phyloP scores from a whole-genome alignment of 2,113 vertebrate genomes.

The Neogobius melanostomus region DNA sequence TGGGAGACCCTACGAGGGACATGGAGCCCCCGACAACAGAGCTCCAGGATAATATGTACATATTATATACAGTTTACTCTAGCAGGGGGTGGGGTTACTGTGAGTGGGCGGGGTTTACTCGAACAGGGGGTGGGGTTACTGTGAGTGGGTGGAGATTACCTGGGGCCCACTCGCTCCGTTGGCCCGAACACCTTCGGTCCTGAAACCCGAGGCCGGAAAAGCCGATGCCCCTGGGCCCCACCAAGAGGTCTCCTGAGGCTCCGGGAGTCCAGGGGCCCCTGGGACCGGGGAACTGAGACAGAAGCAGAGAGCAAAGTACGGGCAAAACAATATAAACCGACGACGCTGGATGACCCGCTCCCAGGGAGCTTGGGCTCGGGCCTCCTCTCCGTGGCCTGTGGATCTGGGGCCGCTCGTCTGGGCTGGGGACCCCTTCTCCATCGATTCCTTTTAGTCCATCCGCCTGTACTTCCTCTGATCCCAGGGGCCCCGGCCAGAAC shows the following conservation, averaged over 20 bases:
- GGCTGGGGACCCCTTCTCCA: slow-evolving; percentile 26
- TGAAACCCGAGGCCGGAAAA: background rate
- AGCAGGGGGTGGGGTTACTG: background rate
- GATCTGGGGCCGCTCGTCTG: slow-evolving; percentile 21
- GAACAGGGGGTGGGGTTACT: background rate
- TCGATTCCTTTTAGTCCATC: slow-evolving; percentile 1
- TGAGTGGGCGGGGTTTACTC: background rate
- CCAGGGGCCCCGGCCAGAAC: slow-evolving; percentile 35
- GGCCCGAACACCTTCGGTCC: background rate
- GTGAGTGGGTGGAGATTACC: background rate
- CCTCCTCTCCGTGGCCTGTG: slow-evolving; percentile 8
- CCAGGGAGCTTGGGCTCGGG: background rate
- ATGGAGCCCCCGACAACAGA: too few species aligned
- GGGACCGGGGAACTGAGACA: background rate
- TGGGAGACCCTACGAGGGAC: too few species aligned
- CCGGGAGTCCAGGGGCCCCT: background rate
- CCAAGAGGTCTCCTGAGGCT: background rate
- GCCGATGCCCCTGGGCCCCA: slow-evolving; percentile 1
- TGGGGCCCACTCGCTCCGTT: background rate
- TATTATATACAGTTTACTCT: too few species aligned
- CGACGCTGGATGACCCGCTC: background rate
- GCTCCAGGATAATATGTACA: too few species aligned
- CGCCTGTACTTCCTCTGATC: slow-evolving; percentile 46
- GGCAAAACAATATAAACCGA: background rate
- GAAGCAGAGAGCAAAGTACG: background rate